phyloP scores from a whole-genome alignment of 2,113 vertebrate species.

The Cavia porcellus region DNA sequence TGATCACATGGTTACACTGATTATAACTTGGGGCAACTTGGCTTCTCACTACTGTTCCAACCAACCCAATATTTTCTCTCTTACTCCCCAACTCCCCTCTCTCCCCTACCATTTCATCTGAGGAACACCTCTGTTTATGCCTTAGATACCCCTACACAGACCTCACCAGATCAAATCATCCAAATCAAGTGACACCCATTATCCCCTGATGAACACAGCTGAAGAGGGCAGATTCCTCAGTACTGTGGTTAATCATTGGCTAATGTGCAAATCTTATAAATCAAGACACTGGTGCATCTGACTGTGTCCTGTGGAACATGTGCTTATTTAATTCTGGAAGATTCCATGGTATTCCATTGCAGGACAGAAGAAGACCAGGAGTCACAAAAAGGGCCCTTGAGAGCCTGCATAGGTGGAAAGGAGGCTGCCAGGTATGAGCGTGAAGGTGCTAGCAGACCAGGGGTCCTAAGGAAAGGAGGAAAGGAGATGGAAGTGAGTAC shows the following conservation, averaged over 20 bases:
- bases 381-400: neutral
- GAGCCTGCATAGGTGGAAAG: neutral
- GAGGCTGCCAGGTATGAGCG: neutral
- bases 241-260: neutral
- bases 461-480: neutral
- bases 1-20: neutral
- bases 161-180: neutral
- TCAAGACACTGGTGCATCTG: neutral
- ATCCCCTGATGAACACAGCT: neutral
- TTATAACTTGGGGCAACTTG: neutral
- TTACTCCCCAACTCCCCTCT: neutral
- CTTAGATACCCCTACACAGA: neutral
- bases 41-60: neutral
- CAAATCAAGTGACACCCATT: neutral
- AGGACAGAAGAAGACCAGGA: neutral
- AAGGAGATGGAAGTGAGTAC: neutral
- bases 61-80: neutral
- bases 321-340: neutral
- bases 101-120: neutral
- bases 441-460: neutral
- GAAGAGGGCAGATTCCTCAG: neutral
- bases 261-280: neutral
- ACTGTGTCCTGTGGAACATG: neutral
- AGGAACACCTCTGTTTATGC: neutral
- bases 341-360: neutral